A percentile compares a stretch with the other conserved stretches of the same genome.
These are phyloP conservation scores for Catocala fraxini DNA, from an alignment of 2,888 invertebrate genomes.

Conservation along the genomic window DNA sequence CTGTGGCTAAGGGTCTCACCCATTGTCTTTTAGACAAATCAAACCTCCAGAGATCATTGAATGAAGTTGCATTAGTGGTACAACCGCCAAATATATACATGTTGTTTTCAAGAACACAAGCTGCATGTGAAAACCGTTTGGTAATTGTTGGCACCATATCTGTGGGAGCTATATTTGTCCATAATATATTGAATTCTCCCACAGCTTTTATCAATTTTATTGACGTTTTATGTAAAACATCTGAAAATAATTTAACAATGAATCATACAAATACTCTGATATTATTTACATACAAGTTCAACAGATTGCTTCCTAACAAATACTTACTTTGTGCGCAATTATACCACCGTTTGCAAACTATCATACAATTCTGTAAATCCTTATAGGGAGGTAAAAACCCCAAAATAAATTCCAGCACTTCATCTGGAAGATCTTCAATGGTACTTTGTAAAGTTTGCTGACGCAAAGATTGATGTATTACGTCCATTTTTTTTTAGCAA, in stretches of 20 bases:
- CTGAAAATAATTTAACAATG: conserved; percentile 80
- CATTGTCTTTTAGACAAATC: conserved; percentile 95
- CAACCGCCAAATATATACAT: conserved; percentile 99
- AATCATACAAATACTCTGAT: neutral
- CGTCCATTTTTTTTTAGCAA: conserved; percentile 69
- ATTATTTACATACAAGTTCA: neutral
- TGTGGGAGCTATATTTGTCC: conserved; percentile 89
- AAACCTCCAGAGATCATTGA: conserved; percentile 98
- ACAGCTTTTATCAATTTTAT: conserved; percentile 93
- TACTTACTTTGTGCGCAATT: conserved; percentile 93
- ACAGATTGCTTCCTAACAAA: neutral
- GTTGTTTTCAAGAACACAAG: conserved; percentile 93
- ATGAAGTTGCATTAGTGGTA: conserved; percentile 97
- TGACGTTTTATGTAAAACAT: conserved; percentile 92
- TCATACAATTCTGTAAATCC: conserved; percentile 95
- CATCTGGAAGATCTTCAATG: conserved; percentile 94
- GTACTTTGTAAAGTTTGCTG: conserved; percentile 71
- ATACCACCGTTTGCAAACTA: conserved; percentile 96
- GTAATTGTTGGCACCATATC: conserved; percentile 92
- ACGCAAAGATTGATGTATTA: conserved; percentile 66
- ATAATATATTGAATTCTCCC: conserved; percentile 91
- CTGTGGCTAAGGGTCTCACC: conserved; percentile 94
- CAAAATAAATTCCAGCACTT: conserved; percentile 97
- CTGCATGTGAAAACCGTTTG: conserved; percentile 97
- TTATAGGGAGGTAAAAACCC: conserved; percentile 96